Conservation (phyloP, 2,888 invertebrate genomes). For the Megaustenia siamemsis region DNA sequence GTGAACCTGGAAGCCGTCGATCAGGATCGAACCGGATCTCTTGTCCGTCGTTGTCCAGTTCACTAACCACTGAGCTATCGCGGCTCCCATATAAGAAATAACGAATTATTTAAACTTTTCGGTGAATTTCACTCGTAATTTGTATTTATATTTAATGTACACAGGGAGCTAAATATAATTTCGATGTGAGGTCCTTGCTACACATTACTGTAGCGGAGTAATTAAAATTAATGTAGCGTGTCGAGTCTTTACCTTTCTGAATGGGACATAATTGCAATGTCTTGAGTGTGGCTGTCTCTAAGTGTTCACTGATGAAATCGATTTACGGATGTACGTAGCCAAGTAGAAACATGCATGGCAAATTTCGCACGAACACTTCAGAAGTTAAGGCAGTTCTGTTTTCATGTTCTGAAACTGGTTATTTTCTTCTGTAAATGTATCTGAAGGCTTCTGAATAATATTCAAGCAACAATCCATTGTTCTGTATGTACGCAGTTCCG, state of each 20-base stretch:
- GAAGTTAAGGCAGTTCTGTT: neutral
- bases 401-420: too few relatives aligned
- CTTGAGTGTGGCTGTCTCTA: neutral
- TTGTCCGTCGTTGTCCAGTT: too few relatives aligned
- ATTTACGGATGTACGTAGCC: neutral
- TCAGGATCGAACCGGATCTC: too few relatives aligned
- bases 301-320: neutral
- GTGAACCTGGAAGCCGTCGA: too few relatives aligned
- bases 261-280: neutral
- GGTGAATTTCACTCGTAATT: neutral
- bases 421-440: too few relatives aligned
- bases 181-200: neutral
- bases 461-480: too few relatives aligned
- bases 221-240: neutral
- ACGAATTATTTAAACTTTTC: neutral
- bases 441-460: too few relatives aligned
- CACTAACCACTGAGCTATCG: too few relatives aligned
- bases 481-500: too few relatives aligned
- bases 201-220: neutral
- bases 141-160: neutral
- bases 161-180: constrained; percentile 1
- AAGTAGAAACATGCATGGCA: neutral
- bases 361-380: neutral
- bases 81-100: too few relatives aligned
- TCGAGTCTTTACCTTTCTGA: neutral